Percentiles rank a stretch among this genome's conserved stretches.
Evolutionary conservation across 2,797 vertebrate genomes (phyloP).

Genomic region (Sebastes baramenuke): DNA sequence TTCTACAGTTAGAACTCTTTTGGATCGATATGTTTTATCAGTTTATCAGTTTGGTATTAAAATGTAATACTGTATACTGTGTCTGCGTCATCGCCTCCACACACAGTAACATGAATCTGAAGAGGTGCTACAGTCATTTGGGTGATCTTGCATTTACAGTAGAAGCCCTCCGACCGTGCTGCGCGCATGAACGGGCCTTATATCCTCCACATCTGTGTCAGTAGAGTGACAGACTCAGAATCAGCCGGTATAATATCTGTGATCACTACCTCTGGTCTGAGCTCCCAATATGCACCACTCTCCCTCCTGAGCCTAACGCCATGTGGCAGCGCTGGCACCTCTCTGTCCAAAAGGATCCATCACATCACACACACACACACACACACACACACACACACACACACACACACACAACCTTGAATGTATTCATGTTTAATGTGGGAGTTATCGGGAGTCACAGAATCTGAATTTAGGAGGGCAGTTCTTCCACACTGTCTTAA

Average conservation of each 20-base stretch:
- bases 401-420: background rate
- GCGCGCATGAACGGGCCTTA: background rate
- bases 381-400: conserved; percentile 2
- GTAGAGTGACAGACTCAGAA: conserved; percentile 39
- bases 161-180: background rate
- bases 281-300: conserved; percentile 49
- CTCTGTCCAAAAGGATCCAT: conserved; percentile 71
- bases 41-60: background rate
- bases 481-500: conserved; percentile 22
- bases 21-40: too few relatives aligned
- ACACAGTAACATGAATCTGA: background rate
- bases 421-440: conserved; percentile 20
- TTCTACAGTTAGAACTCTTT: too few relatives aligned
- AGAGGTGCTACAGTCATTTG: background rate
- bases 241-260: conserved; percentile 56
- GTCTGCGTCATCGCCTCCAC: conserved; percentile 2
- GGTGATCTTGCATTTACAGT: background rate
- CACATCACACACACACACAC: conserved; percentile 27
- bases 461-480: conserved; percentile 22
- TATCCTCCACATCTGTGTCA: conserved; percentile 7
- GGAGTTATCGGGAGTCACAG: background rate
- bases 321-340: conserved; percentile 67
- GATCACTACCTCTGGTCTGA: conserved; percentile 48
- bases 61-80: background rate
- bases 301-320: conserved; percentile 60